A percentile compares a stretch with the other conserved stretches of the same genome.
Evolutionary conservation across 92 coral and sea anemone genomes (phyloP).

Genomic region (Ricordea florida): DNA sequence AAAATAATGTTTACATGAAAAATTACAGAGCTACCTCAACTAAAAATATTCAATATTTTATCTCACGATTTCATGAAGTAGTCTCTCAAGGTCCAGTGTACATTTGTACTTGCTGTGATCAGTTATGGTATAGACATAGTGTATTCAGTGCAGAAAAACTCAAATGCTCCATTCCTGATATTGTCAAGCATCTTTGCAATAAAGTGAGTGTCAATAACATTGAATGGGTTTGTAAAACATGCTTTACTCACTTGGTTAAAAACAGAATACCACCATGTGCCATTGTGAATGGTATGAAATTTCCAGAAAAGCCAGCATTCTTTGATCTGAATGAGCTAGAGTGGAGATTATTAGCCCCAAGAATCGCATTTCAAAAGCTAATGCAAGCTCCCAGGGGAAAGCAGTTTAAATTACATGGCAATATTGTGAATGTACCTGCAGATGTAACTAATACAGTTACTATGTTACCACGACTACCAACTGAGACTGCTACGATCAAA

Average conservation of each 20-base stretch:
- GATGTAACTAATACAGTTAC: slow-evolving; percentile 47
- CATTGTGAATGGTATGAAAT: slow-evolving; percentile 45
- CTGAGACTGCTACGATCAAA: slow-evolving; percentile 49
- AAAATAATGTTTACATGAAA: too few species aligned
- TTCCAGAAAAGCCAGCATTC: slow-evolving; percentile 41
- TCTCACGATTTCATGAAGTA: slow-evolving; percentile 57
- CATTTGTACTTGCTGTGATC: slow-evolving; percentile 67
- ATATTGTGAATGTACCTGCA: slow-evolving; percentile 74
- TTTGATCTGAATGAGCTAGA: slow-evolving; percentile 60
- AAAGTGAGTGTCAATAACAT: slow-evolving; percentile 39
- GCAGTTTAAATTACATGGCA: slow-evolving; percentile 64
- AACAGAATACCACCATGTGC: slow-evolving; percentile 62
- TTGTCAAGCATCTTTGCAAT: slow-evolving; percentile 44
- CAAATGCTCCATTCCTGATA: slow-evolving; percentile 27
- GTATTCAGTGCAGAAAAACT: slow-evolving; percentile 41
- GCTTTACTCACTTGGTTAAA: slow-evolving; percentile 43
- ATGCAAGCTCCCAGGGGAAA: slow-evolving; percentile 70
- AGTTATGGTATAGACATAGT: slow-evolving; percentile 66
- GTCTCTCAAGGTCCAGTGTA: slow-evolving; percentile 63
- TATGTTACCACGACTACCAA: slow-evolving; percentile 62
- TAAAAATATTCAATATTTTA: slow-evolving; percentile 36
- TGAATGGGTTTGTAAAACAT: slow-evolving; percentile 65
- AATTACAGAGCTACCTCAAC: too few species aligned
- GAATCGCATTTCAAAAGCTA: slow-evolving; percentile 63
- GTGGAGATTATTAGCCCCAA: slow-evolving; percentile 51